Conservation (phyloP, 53 echinoderm and acorn worm species). For the Luidia sarsii region DNA sequence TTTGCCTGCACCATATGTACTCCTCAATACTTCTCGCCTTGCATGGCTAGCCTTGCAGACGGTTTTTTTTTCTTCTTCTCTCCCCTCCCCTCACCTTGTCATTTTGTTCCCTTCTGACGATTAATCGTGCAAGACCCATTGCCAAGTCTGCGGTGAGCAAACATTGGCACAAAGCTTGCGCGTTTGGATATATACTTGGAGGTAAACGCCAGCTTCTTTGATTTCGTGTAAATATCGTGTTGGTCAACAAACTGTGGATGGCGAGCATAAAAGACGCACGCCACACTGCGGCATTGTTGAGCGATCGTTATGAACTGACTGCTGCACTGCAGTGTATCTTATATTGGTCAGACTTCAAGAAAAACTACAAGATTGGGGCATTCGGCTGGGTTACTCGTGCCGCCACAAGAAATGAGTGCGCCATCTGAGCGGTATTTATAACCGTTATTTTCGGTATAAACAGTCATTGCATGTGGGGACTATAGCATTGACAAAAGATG, state of each 20-base stretch:
- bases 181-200: constrained; percentile 51
- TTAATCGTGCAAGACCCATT: constrained; percentile 39
- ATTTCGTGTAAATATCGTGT: constrained; percentile 56
- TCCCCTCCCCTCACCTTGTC: constrained; percentile 13
- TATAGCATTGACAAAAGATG: no score
- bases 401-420: no score
- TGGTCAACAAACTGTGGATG: constrained; percentile 34
- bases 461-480: no score
- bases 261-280: constrained; percentile 14
- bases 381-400: no score
- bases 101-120: constrained; percentile 7
- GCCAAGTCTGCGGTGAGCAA: constrained; percentile 37
- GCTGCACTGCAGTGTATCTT: constrained; percentile 28
- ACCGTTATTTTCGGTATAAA: no score
- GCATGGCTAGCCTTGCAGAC: neutral
- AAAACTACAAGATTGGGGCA: no score
- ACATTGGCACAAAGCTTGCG: constrained; percentile 29
- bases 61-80: no score
- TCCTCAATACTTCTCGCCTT: constrained; percentile 23
- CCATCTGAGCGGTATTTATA: no score
- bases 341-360: neutral
- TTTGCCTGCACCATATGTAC: constrained; percentile 26
- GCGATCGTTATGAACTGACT: neutral
- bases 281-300: constrained; percentile 9
- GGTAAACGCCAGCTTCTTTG: constrained; percentile 41